Evolutionary conservation across 2,797 vertebrate species (phyloP).

Genomic region (Acestrorhynchus altus): DNA sequence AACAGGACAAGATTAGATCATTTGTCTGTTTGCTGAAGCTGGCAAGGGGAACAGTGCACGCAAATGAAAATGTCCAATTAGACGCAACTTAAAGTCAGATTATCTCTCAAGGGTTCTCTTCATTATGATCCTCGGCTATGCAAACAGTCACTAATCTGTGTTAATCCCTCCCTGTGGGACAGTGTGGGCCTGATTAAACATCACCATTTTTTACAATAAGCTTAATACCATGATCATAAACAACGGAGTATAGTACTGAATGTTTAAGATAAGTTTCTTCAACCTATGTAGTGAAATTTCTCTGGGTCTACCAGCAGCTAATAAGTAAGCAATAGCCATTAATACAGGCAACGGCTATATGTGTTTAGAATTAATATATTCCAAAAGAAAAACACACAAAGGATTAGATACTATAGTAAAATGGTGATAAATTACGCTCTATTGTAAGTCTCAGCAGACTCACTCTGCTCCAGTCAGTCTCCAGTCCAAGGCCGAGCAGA

Average conservation of each 20-base stretch:
- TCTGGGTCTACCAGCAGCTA: background rate
- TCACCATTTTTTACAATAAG: background rate
- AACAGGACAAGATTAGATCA: constrained; percentile 2
- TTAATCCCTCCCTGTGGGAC: constrained; percentile 46
- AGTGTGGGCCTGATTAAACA: constrained; percentile 13
- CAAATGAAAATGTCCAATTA: constrained; percentile 48
- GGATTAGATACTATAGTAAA: background rate
- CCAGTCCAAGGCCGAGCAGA: constrained; percentile 8
- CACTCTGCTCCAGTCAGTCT: background rate
- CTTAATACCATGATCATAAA: background rate
- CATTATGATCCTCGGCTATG: constrained; percentile 28
- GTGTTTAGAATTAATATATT: too few species aligned
- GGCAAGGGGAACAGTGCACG: background rate
- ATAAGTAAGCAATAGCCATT: background rate
- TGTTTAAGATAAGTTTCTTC: background rate
- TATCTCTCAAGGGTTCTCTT: constrained; percentile 34
- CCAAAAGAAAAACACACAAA: too few species aligned
- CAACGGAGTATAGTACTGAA: background rate
- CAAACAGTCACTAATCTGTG: constrained; percentile 48
- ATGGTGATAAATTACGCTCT: background rate
- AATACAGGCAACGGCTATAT: background rate
- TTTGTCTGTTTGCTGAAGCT: constrained; percentile 5
- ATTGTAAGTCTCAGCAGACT: background rate
- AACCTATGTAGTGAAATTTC: background rate
- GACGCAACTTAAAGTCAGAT: constrained; percentile 35